A percentile compares a stretch with the other conserved stretches of the same genome.
phyloP scores from a whole-genome alignment of 2,113 vertebrate genomes.

The Macrotus californicus region DNA sequence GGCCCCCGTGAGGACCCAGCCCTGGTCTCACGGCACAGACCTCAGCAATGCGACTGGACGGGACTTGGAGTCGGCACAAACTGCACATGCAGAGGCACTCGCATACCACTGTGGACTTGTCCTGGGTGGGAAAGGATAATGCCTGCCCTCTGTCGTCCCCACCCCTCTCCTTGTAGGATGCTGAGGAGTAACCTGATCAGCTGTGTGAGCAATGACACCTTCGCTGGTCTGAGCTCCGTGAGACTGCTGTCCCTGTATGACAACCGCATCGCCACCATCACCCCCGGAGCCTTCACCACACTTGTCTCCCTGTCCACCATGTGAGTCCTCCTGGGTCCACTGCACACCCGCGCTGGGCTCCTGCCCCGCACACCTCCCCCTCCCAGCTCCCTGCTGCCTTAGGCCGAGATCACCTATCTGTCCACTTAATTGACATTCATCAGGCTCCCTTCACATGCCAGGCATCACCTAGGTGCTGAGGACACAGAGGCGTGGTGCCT shows the following conservation, averaged over 20 bases:
- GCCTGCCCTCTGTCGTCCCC: too few relatives aligned
- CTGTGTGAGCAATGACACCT: conserved; percentile 95
- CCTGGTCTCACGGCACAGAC: not conserved
- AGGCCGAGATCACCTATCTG: not conserved
- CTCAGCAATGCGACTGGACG: fast-evolving
- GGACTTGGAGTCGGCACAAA: not conserved
- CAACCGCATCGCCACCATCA: conserved; percentile 94
- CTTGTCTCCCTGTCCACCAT: conserved; percentile 97
- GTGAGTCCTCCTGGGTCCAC: conserved; percentile 79
- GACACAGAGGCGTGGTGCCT: not conserved
- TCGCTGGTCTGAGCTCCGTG: conserved; percentile 94
- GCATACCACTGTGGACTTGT: fast-evolving
- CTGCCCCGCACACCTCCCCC: not conserved
- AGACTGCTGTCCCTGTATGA: conserved; percentile 96
- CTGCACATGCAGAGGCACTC: not conserved
- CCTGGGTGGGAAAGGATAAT: not conserved
- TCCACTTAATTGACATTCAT: not conserved
- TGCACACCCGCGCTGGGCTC: not conserved
- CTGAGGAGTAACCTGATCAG: conserved; percentile 95
- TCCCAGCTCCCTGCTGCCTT: not conserved
- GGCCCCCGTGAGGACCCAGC: not conserved
- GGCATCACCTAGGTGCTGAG: not conserved
- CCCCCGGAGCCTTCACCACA: conserved; percentile 94
- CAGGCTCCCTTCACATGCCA: not conserved
- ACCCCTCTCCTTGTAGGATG: conserved; percentile 83